Base-by-base conservation (phyloP, 2,888 invertebrate genomes). In the Lasioglossum morio region DNA sequence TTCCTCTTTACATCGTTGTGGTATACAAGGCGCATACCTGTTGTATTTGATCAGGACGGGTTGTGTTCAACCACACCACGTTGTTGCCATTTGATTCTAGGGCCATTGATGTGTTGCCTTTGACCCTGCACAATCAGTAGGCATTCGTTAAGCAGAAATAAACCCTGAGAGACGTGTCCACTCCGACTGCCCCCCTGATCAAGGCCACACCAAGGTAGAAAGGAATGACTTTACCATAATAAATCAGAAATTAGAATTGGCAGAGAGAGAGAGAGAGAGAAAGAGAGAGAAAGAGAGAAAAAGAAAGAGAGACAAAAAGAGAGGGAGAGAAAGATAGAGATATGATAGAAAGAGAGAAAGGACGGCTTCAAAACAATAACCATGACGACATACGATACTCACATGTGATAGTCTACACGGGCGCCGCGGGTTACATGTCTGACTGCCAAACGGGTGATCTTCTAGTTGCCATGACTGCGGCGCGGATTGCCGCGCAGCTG, bases 31-130 rank as follows among this genome's bases (percentile, higher is more conserved):
- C 57, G 91, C 94, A 92, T 94, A 94, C 94, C 94, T 94, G 94
- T 93, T 94, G 94, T 92, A 94, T 93, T 90, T 94, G 94, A 94
- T 94, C 93, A 91, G 93, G 93, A 92, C 92, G 93, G 89, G 93
- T 93, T 91, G 94, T 89, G 92, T 92, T 94, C 91, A 94, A 94
- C 94, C 94, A 94, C 92, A 94, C 92, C 92, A 93, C 93, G 93
- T 93, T 94, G 93, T 92, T 94, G 94, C 94, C 94, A 92, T 94
- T 94, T 91, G 94, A 94, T 93, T 94, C 94, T 92, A 94, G 92
- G 93, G 94, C 94, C 94, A 94, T 94, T 92, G 94, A 94, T 94
- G 92, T 89, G 92, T 91, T 91, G 93, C 92, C 91, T 93, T 92
- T 92, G 90, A 91, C 92, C 93, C 94, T 94, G 93, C 91, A 92